Base-by-base conservation (phyloP, 2,888 invertebrate species). In the Mythimna ferrago region DNA sequence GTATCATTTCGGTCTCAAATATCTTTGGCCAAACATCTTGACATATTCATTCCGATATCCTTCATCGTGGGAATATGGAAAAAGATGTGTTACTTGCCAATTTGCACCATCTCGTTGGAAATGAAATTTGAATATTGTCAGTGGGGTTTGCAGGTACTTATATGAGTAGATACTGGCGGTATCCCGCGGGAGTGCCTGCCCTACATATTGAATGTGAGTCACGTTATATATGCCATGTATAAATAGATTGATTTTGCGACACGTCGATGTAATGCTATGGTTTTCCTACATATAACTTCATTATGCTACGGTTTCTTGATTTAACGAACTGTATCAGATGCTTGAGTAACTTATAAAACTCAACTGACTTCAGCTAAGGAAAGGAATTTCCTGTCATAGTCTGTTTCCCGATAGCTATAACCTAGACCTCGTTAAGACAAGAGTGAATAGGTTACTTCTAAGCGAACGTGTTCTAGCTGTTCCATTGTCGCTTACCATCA, bases 121-220 rank as follows among this genome's bases (percentile, higher is more conserved):
- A 92, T 92, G 89, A 90, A 92, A 93, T 92, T 92, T 91, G 93
- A 92, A 93, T 92, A 93, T 90, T 85, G 86, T 86, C 81, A 80
- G 82, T 71, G 70, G 70, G 76, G 83, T 80, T 83, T 66, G 61
- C 67, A 84, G 78, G 76, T 86, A 85, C 81, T 79, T 85, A 74
- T 72, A 54, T 53, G 66, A 69, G 71, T 63, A 66, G 62, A 80
- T 85, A 78, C 68, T 67, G 75, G 75, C 54, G 68, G 38, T 63
- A 21, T 78, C 85, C 71, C 83, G 51, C 62, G 81, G 81, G 86
- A 81, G 32, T 60, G 73, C 61, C 66, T 65, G 84, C 58, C 79
- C 75, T 78, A 84, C 64, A 83, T 84, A 68, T 54, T 69, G 35
- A 62, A 19, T 26, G 66, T 26, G 26, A 57, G 57, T 67, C 35